phyloP scores from a whole-genome alignment of 2,797 vertebrate genomes.

The Eulemur rubriventer region DNA sequence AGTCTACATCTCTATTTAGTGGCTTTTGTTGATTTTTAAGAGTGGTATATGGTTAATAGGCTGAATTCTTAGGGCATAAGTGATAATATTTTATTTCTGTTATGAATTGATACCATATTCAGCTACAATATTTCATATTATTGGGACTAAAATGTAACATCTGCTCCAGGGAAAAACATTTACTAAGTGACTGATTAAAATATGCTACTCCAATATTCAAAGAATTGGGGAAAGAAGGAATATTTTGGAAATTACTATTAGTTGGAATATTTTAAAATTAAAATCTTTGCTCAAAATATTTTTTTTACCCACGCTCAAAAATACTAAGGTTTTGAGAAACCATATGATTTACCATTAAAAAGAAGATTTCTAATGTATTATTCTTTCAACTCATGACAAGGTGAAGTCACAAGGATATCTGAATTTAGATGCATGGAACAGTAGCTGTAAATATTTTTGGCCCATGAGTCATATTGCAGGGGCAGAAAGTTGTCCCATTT shows the following conservation, averaged over 20 bases:
- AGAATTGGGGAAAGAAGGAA: not conserved
- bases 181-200: not conserved
- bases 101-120: not conserved
- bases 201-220: not conserved
- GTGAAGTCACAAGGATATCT: conserved; percentile 25
- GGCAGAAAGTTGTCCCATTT: conserved; percentile 1
- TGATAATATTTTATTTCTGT: not conserved
- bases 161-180: not conserved
- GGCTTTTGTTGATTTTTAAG: not conserved
- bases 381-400: not conserved
- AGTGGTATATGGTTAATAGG: not conserved
- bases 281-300: conserved; percentile 18
- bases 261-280: conserved; percentile 5
- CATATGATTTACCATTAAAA: not conserved
- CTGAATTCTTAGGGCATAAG: not conserved
- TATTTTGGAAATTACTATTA: not conserved
- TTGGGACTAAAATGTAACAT: not conserved
- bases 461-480: conserved; percentile 53
- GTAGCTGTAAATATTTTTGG: conserved; percentile 43
- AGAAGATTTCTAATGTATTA: not conserved
- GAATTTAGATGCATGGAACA: conserved; percentile 32
- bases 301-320: not conserved
- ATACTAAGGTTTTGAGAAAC: not conserved
- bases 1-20: not conserved
- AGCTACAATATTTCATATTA: not conserved